Evolutionary conservation across 2,797 vertebrate species (phyloP).

Genomic region (Telmatherina bonti): DNA sequence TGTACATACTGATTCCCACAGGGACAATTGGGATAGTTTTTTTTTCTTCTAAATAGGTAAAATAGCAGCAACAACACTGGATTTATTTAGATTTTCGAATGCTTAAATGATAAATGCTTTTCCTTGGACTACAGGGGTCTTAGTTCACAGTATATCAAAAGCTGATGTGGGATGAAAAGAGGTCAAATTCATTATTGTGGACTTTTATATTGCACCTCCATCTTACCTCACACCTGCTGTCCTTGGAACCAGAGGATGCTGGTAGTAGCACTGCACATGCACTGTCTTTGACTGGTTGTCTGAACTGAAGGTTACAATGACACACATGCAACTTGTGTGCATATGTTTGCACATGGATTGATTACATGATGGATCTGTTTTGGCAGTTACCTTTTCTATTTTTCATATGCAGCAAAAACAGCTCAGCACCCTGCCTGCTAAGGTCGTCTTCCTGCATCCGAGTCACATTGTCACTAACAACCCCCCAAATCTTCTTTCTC

Average conservation of each 20-base stretch:
- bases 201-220: background rate
- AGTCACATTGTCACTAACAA: conserved; percentile 58
- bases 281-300: conserved; percentile 10
- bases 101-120: conserved; percentile 30
- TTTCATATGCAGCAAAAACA: conserved; percentile 33
- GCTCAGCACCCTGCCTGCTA: conserved; percentile 16
- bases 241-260: conserved; percentile 10
- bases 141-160: conserved; percentile 18
- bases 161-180: background rate
- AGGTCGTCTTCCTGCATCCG: conserved; percentile 39
- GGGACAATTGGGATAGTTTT: background rate
- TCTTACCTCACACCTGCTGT: conserved; percentile 10
- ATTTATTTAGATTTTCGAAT: conserved; percentile 31
- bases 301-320: conserved; percentile 48
- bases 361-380: conserved; percentile 41
- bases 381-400: conserved; percentile 33
- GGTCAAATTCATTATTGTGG: conserved; percentile 14
- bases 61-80: background rate
- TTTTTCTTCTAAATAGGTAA: conserved; percentile 9
- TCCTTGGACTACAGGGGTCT: conserved; percentile 21
- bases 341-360: conserved; percentile 9
- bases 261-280: conserved; percentile 1
- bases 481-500: conserved; percentile 34
- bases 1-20: conserved; percentile 23
- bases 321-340: conserved; percentile 9